Evolutionary conservation across 2,113 vertebrate species (phyloP).

Genomic region (Puffinus mauretanicus): DNA sequence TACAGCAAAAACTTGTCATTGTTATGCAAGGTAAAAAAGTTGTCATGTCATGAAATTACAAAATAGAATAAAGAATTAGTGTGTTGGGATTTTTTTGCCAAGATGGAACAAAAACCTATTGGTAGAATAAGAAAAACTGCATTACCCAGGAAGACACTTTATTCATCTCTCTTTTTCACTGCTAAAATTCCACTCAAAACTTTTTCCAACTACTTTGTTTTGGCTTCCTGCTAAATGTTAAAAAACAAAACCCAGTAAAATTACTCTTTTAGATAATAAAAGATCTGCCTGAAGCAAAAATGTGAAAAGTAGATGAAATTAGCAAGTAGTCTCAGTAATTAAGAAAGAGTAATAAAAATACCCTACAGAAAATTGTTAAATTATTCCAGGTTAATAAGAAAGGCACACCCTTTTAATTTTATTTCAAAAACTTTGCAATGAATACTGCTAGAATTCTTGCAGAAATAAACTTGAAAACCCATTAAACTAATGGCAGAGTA

Average conservation of each 20-base stretch:
- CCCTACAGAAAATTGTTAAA: background rate
- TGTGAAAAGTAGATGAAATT: conserved; percentile 2
- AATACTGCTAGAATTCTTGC: background rate
- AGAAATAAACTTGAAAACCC: background rate
- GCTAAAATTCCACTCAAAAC: background rate
- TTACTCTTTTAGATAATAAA: background rate
- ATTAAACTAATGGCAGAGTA: background rate
- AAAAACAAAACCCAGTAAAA: background rate
- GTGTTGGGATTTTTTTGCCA: background rate
- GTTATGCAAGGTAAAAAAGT: background rate
- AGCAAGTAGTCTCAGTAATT: background rate
- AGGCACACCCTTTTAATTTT: background rate
- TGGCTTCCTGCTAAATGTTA: background rate
- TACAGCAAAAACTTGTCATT: background rate
- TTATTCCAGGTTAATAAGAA: background rate
- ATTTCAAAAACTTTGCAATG: background rate
- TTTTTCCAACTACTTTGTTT: background rate
- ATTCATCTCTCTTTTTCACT: background rate
- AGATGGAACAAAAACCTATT: background rate
- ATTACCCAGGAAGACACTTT: background rate
- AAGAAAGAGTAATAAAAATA: background rate
- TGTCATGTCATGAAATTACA: background rate
- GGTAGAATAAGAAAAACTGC: background rate
- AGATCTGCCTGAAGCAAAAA: conserved; percentile 1
- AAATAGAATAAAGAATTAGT: background rate